Evolutionary conservation across 2,797 vertebrate species (phyloP).

Genomic region (Hyperoplus lanceolatus): DNA sequence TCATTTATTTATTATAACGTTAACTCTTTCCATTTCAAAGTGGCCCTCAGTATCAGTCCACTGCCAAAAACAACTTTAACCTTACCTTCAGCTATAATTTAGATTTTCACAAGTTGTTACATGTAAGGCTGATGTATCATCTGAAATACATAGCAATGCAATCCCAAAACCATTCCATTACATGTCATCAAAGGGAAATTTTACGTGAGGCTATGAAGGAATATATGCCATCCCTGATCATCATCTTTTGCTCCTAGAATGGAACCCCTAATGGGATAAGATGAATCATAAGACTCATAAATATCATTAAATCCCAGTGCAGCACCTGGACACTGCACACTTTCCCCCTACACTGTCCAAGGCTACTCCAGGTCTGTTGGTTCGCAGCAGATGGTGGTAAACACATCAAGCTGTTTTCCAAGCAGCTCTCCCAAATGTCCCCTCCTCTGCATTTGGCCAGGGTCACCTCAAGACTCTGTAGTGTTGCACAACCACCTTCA

Average conservation of each 20-base stretch:
- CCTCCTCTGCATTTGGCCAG: slow-evolving; percentile 26
- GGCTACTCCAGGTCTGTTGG: slow-evolving; percentile 64
- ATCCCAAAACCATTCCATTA: slow-evolving; percentile 27
- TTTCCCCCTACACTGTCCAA: slow-evolving; percentile 36
- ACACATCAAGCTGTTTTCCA: slow-evolving; percentile 68
- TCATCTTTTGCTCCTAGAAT: slow-evolving; percentile 40
- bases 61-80: not conserved
- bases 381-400: slow-evolving; percentile 75
- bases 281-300: slow-evolving; percentile 58
- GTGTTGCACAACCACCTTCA: not conserved
- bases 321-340: slow-evolving; percentile 63
- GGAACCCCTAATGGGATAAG: slow-evolving; percentile 28
- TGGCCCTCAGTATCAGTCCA: slow-evolving; percentile 17
- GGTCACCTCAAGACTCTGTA: slow-evolving; percentile 46
- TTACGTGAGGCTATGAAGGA: slow-evolving; percentile 30
- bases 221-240: slow-evolving; percentile 30
- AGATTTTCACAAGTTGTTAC: too few species aligned
- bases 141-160: not conserved
- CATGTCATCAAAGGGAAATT: slow-evolving; percentile 13
- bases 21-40: slow-evolving; percentile 14
- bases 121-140: not conserved
- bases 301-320: slow-evolving; percentile 59
- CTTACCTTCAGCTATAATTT: not conserved
- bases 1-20: slow-evolving; percentile 10
- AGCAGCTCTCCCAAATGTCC: slow-evolving; percentile 35